Evolutionary conservation across 2,113 vertebrate genomes (phyloP), one percentile per base, ranked within the genome.

Genomic region (Panurus biarmicus): DNA sequence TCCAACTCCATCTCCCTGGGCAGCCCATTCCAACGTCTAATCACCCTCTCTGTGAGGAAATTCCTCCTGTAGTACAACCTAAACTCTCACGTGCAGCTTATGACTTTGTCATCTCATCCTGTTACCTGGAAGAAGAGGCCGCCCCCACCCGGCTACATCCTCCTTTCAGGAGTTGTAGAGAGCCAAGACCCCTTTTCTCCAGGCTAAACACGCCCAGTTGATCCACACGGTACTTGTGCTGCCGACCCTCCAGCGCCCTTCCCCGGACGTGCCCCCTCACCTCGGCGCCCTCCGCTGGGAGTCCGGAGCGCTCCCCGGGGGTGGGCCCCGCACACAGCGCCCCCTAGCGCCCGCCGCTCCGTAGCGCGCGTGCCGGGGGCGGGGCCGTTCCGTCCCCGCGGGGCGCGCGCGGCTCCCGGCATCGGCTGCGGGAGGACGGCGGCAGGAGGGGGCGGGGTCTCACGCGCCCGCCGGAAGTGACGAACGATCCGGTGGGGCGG

Each of bases 201-300:
- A 14, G 20, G 33, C 20, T 36, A 13, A 36, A 36, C 72, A 36
- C 26, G 11, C 9, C 6, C 51, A 56, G 72, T 42, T 6, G 54
- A 19, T 28, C 6, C 53, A 6, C 40, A 22, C 2, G 31, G 51
- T 10, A 19, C 10, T 9, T 12, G 11, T 8, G 20, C 44, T 48
- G 21, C 48, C 4, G 20, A 12, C 25, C 25, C 42, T 29, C 29
- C 45, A 11, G 4, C 1, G 53, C 24, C 40, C 6, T 12, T 21
- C 40, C 4, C 40, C 2, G 40, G 13, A 5, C 23, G 0, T 5
- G 7, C 51, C 26, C 29, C 70, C 3, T 6, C 28, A 12, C 6
- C 26, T 11, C 26, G 2, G 3, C 2, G 26, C n/a, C n/a, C n/a
- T n/a, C n/a, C n/a, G n/a, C n/a, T n/a, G n/a, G n/a, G n/a, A n/a